Evolutionary conservation across 2,797 vertebrate genomes (phyloP).

Genomic region (Passerculus sandwichensis): DNA sequence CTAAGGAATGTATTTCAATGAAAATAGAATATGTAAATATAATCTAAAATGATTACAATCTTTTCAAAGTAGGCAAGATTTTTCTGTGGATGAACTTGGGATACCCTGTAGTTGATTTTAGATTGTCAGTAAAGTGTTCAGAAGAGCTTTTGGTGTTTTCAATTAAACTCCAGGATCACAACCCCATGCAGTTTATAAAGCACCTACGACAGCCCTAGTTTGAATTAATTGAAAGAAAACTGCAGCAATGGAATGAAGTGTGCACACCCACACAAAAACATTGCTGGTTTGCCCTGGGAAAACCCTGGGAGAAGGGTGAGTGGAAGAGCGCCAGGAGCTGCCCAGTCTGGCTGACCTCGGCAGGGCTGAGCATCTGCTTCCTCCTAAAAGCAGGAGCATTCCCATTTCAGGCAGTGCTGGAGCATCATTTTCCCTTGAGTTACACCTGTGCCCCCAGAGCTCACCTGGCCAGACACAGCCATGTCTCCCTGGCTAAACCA

Average conservation of each 20-base stretch:
- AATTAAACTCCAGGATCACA: not conserved
- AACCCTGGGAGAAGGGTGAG: not conserved
- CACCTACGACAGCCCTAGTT: not conserved
- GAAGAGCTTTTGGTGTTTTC: not conserved
- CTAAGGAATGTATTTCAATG: not conserved
- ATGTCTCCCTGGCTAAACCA: not conserved
- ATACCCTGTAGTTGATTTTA: not conserved
- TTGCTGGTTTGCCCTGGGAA: not conserved
- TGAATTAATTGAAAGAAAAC: not conserved
- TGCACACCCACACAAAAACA: not conserved
- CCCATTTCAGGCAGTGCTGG: not conserved
- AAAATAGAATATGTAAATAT: not conserved
- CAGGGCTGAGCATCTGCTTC: not conserved
- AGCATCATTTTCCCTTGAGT: not conserved
- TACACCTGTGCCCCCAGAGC: not conserved
- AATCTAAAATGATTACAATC: not conserved
- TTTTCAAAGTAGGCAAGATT: not conserved
- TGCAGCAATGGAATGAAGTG: not conserved
- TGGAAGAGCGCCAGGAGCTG: rapidly evolving
- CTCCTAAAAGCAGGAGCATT: not conserved
- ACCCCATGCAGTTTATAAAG: not conserved
- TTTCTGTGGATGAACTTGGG: not conserved
- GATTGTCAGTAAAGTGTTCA: not conserved
- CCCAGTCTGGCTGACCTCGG: not conserved
- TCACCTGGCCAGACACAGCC: rapidly evolving